phyloP scores from a whole-genome alignment of 2,888 invertebrate genomes.

The Kuschelorhynchus macadamiae region DNA sequence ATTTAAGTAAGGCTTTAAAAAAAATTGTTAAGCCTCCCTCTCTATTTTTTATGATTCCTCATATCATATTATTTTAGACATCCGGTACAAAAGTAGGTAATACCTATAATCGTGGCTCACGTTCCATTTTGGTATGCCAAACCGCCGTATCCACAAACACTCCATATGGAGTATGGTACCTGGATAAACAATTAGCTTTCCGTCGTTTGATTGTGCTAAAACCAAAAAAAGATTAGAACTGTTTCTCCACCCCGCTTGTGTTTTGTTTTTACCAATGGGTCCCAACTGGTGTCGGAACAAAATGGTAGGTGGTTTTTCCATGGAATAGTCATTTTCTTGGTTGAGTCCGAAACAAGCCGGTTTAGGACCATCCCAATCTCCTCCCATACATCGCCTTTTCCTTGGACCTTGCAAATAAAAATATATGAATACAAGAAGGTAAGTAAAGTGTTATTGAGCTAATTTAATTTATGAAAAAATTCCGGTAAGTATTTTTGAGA shows the following conservation, averaged over 20 bases:
- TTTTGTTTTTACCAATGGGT: conserved; percentile 71
- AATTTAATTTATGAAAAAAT: too few species aligned
- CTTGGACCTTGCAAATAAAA: conserved; percentile 73
- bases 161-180: conserved; percentile 90
- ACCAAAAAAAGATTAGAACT: neutral
- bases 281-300: conserved; percentile 86
- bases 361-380: conserved; percentile 85
- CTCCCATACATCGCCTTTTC: conserved; percentile 80
- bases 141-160: conserved; percentile 88
- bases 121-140: conserved; percentile 90
- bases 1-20: too few species aligned
- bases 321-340: conserved; percentile 89
- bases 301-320: conserved; percentile 90
- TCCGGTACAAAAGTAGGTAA: too few species aligned
- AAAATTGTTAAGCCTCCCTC: too few species aligned
- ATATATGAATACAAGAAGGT: too few species aligned
- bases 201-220: conserved; percentile 86
- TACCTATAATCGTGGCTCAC: conserved; percentile 77
- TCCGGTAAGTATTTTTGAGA: too few species aligned
- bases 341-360: conserved; percentile 86
- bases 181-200: conserved; percentile 87
- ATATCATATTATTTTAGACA: too few species aligned
- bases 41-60: too few species aligned
- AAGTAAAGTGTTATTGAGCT: too few species aligned
- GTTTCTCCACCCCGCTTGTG: neutral